These are phyloP conservation scores for Cyrtodaria siliqua DNA, from an alignment of 2,888 invertebrate species.

Conservation along the genomic window DNA sequence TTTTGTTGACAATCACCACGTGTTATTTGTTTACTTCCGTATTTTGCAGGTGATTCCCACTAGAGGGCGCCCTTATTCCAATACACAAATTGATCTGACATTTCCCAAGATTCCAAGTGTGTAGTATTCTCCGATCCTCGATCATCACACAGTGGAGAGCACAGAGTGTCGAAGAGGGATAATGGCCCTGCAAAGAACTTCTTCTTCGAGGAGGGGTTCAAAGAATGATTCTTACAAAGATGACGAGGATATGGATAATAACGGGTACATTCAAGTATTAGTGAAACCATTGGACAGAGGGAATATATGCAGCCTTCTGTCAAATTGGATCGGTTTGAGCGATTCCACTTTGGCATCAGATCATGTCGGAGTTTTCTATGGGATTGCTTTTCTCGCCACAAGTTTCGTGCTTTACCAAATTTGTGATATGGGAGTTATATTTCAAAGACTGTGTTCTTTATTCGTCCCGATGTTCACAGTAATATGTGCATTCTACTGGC, in stretches of 20 bases:
- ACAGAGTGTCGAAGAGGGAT: conserved; percentile 38
- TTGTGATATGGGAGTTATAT: conserved; percentile 81
- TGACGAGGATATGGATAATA: conserved; percentile 89
- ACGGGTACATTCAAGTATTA: conserved; percentile 90
- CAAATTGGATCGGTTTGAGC: conserved; percentile 81
- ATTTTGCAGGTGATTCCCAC: conserved; percentile 64
- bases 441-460: conserved; percentile 80
- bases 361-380: conserved; percentile 78
- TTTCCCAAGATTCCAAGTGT: conserved; percentile 72
- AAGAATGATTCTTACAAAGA: conserved; percentile 81
- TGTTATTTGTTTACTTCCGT: conserved; percentile 69
- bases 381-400: conserved; percentile 69
- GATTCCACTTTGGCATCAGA: conserved; percentile 72
- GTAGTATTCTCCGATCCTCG: conserved; percentile 26
- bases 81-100: conserved; percentile 51
- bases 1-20: conserved; percentile 23
- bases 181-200: conserved; percentile 79
- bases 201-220: conserved; percentile 77
- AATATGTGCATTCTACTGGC: conserved; percentile 83
- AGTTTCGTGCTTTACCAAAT: conserved; percentile 78
- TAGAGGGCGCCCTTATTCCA: conserved; percentile 67
- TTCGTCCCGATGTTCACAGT: conserved; percentile 84
- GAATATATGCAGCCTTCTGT: conserved; percentile 75
- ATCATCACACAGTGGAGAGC: conserved; percentile 1
- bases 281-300: conserved; percentile 83